Conservation (phyloP, 2,797 vertebrate species). For the Fistularia tabacaria region DNA sequence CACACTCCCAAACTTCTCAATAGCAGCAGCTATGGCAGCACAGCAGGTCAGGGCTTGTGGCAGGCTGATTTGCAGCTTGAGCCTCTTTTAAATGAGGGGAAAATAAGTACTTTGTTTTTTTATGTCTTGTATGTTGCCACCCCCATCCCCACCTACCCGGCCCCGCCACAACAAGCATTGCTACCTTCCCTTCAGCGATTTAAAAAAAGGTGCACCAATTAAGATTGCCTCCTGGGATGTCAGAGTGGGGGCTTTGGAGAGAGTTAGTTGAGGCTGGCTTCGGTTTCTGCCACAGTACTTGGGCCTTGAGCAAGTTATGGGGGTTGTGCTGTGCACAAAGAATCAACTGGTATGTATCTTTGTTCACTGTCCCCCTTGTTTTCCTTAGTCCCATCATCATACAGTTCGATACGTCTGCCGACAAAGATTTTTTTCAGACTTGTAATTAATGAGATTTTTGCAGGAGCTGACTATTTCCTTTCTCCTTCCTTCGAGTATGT, state of each 20-base stretch:
- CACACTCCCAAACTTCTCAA: slow-evolving; percentile 62
- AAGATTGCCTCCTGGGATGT: slow-evolving; percentile 67
- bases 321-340: slow-evolving; percentile 48
- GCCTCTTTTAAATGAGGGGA: slow-evolving; percentile 69
- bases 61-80: slow-evolving; percentile 64
- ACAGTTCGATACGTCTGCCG: slow-evolving; percentile 46
- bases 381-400: slow-evolving; percentile 24
- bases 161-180: slow-evolving; percentile 31
- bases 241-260: slow-evolving; percentile 7
- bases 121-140: slow-evolving; percentile 58
- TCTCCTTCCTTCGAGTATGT: slow-evolving; percentile 33
- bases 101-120: slow-evolving; percentile 68
- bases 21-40: slow-evolving; percentile 48
- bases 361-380: slow-evolving; percentile 15
- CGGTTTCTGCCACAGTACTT: slow-evolving; percentile 47
- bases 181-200: slow-evolving; percentile 53
- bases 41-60: slow-evolving; percentile 70
- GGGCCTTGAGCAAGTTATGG: slow-evolving; percentile 52
- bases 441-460: slow-evolving; percentile 58
- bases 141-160: slow-evolving; percentile 54
- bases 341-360: slow-evolving; percentile 34
- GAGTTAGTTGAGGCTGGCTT: slow-evolving; percentile 12
- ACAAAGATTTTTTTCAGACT: slow-evolving; percentile 48
- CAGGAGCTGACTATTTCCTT: slow-evolving; percentile 40
- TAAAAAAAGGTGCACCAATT: slow-evolving; percentile 60